phyloP scores from a whole-genome alignment of 2,797 vertebrate species.

The Microctenopoma steveboyesi region DNA sequence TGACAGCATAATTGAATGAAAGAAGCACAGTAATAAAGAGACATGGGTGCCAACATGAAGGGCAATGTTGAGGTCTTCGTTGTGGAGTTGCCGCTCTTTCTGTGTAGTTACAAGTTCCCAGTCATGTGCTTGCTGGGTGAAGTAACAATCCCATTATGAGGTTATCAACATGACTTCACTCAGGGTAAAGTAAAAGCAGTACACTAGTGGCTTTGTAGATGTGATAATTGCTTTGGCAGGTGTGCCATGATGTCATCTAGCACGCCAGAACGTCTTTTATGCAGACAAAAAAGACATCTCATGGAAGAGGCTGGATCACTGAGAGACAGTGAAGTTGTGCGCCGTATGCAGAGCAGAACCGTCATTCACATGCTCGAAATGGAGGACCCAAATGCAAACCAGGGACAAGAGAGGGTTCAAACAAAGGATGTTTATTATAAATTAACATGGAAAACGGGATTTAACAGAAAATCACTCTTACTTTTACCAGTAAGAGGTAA shows the following conservation, averaged over 20 bases:
- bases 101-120: constrained; percentile 1
- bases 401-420: too few species aligned
- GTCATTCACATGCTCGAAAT: too few species aligned
- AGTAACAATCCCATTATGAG: constrained; percentile 36
- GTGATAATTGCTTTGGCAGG: constrained; percentile 22
- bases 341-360: constrained; percentile 52
- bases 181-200: not conserved
- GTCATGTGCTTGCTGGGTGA: constrained; percentile 5
- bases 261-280: constrained; percentile 11
- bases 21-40: constrained; percentile 63
- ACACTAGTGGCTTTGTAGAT: not conserved
- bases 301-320: constrained; percentile 5
- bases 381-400: too few species aligned
- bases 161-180: constrained; percentile 24
- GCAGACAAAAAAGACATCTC: not conserved
- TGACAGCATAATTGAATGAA: constrained; percentile 75
- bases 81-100: constrained; percentile 24
- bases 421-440: too few species aligned
- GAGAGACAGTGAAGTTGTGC: constrained; percentile 20
- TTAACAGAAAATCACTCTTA: too few species aligned
- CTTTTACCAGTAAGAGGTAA: too few species aligned
- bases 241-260: constrained; percentile 22
- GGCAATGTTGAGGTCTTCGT: constrained; percentile 40
- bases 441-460: too few species aligned
- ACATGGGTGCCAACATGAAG: constrained; percentile 56